phyloP scores from a whole-genome alignment of 2,113 vertebrate genomes.

The Apus apus region DNA sequence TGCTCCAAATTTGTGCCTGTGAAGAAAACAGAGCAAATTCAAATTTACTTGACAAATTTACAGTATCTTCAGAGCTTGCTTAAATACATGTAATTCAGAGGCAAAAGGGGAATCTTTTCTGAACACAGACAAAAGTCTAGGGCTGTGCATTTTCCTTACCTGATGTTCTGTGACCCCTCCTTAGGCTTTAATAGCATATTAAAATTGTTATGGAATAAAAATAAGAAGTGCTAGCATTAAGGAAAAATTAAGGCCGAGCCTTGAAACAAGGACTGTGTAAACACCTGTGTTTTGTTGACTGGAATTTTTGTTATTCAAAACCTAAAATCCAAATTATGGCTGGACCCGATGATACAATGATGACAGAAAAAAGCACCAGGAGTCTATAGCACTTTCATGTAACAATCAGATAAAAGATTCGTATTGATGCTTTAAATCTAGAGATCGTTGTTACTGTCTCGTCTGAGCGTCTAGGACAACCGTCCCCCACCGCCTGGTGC shows the following conservation, averaged over 20 bases:
- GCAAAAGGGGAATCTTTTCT: not conserved
- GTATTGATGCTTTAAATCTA: not conserved
- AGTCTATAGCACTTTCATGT: not conserved
- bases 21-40: not conserved
- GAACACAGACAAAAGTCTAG: not conserved
- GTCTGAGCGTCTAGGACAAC: not conserved
- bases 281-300: not conserved
- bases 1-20: not conserved
- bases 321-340: not conserved
- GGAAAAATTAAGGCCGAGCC: not conserved
- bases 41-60: not conserved
- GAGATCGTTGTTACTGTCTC: not conserved
- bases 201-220: not conserved
- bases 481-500: no score
- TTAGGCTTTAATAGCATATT: not conserved
- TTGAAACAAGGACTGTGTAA: not conserved
- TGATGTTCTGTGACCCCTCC: not conserved
- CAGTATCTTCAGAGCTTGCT: not conserved
- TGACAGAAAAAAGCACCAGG: not conserved
- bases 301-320: not conserved
- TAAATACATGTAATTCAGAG: not conserved
- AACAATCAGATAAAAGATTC: not conserved
- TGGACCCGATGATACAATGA: not conserved
- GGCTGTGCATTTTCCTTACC: not conserved
- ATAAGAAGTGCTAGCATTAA: not conserved